phyloP scores from a whole-genome alignment of 2,113 vertebrate genomes.

The Ciconia boyciana region DNA sequence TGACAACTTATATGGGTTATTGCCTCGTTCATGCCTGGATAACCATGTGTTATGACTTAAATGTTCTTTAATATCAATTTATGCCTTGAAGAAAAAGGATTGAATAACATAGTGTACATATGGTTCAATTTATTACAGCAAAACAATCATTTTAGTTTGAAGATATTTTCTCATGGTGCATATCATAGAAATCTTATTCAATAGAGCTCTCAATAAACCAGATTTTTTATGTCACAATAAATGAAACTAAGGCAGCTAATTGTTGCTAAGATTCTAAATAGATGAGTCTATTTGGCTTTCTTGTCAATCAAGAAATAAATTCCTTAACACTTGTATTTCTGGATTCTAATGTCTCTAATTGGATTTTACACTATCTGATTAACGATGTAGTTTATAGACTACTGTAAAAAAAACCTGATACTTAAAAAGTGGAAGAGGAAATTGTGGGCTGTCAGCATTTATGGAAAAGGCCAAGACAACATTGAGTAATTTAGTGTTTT shows the following conservation, averaged over 20 bases:
- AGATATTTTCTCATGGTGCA: slow-evolving; percentile 85
- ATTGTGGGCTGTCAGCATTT: slow-evolving; percentile 71
- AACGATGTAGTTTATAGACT: slow-evolving; percentile 77
- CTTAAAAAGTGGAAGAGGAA: slow-evolving; percentile 68
- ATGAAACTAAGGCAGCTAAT: slow-evolving; percentile 86
- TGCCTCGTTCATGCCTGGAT: slow-evolving; percentile 91
- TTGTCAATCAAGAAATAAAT: slow-evolving; percentile 86
- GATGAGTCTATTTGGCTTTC: slow-evolving; percentile 83
- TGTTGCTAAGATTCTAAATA: slow-evolving; percentile 85
- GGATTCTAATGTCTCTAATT: slow-evolving; percentile 83
- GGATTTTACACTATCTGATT: slow-evolving; percentile 84
- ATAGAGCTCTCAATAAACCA: slow-evolving; percentile 84
- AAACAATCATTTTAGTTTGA: slow-evolving; percentile 86
- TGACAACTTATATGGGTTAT: slow-evolving; percentile 95
- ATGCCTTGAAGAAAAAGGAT: slow-evolving; percentile 87
- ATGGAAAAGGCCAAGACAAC: slow-evolving; percentile 62
- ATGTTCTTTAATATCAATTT: slow-evolving; percentile 88
- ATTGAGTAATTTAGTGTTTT: slow-evolving; percentile 47
- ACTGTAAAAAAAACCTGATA: slow-evolving; percentile 68
- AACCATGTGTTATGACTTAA: slow-evolving; percentile 91
- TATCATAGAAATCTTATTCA: slow-evolving; percentile 85
- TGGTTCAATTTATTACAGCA: slow-evolving; percentile 88
- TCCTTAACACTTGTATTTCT: slow-evolving; percentile 85
- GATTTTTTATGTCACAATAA: slow-evolving; percentile 89
- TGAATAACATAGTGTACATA: slow-evolving; percentile 86